Evolutionary conservation across 1,140 invertebrate genomes (phyloP).

Genomic region (Papilio aristodemus): DNA sequence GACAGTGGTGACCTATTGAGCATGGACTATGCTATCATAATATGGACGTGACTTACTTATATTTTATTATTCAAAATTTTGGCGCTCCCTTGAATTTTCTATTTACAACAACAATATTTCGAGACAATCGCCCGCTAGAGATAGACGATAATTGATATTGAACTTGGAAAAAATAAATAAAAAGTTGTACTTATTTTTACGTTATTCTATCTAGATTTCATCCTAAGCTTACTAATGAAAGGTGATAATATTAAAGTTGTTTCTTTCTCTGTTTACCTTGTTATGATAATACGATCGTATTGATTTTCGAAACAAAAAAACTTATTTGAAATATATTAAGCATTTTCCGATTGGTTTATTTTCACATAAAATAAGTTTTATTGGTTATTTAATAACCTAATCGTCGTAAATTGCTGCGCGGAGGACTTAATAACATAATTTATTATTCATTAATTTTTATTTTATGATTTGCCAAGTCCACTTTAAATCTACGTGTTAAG

Average conservation of each 20-base stretch:
- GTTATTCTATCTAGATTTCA: not conserved
- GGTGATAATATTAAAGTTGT: not conserved
- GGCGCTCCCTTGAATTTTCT: not conserved
- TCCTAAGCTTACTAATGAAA: no score
- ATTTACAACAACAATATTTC: no score
- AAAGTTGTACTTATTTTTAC: no score
- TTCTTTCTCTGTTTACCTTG: not conserved
- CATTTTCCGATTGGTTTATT: slow-evolving; percentile 1
- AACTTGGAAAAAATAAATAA: no score
- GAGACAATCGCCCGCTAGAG: no score
- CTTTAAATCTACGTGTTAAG: slow-evolving; percentile 41
- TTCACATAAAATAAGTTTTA: slow-evolving; percentile 22
- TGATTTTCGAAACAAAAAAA: slow-evolving; percentile 1
- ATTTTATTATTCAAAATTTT: slow-evolving; percentile 8
- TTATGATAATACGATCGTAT: not conserved
- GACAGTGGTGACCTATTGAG: slow-evolving; percentile 78
- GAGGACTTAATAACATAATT: slow-evolving; percentile 26
- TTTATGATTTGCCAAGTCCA: slow-evolving; percentile 48
- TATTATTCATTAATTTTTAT: slow-evolving; percentile 24
- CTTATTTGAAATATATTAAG: not conserved
- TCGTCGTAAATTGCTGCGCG: slow-evolving; percentile 23
- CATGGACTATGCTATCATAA: slow-evolving; percentile 56
- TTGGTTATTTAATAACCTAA: slow-evolving; percentile 13
- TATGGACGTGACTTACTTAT: slow-evolving; percentile 49
- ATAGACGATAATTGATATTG: no score